These are phyloP conservation scores for Stomorhina lunata DNA, from an alignment of 2,888 invertebrate genomes.

Conservation along the genomic window DNA sequence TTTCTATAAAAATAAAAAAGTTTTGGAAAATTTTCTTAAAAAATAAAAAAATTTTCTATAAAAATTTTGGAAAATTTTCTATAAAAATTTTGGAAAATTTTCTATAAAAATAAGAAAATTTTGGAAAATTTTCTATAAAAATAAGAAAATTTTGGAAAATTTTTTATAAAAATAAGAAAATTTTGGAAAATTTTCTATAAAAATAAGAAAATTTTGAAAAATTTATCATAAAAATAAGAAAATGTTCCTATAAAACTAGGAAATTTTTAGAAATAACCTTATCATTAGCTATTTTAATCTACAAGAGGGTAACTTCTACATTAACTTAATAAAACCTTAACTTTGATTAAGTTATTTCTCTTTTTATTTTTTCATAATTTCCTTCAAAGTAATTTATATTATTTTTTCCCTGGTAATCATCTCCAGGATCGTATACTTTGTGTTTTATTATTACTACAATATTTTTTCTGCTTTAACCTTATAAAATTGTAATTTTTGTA, in stretches of 20 bases:
- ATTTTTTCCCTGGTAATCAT: background rate
- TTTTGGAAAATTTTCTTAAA: too few species aligned
- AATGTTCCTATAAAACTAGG: background rate
- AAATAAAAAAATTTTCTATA: too few species aligned
- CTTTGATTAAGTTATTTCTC: background rate
- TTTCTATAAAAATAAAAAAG: too few species aligned
- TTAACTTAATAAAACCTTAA: background rate
- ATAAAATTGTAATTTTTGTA: constrained; percentile 45
- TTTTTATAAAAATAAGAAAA: too few species aligned
- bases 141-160: too few species aligned
- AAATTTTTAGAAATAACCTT: too few species aligned
- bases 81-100: too few species aligned
- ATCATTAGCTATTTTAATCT: background rate
- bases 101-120: too few species aligned
- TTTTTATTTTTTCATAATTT: background rate
- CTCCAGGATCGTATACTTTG: background rate
- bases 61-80: too few species aligned
- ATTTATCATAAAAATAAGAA: background rate
- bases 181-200: too few species aligned
- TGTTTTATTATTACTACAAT: background rate
- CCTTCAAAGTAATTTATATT: background rate
- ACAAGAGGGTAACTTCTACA: background rate
- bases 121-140: too few species aligned
- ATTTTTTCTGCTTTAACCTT: constrained; percentile 23
- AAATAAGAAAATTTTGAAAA: too few species aligned